Conservation (phyloP, 2,888 invertebrate genomes). For the Lymantria monacha region DNA sequence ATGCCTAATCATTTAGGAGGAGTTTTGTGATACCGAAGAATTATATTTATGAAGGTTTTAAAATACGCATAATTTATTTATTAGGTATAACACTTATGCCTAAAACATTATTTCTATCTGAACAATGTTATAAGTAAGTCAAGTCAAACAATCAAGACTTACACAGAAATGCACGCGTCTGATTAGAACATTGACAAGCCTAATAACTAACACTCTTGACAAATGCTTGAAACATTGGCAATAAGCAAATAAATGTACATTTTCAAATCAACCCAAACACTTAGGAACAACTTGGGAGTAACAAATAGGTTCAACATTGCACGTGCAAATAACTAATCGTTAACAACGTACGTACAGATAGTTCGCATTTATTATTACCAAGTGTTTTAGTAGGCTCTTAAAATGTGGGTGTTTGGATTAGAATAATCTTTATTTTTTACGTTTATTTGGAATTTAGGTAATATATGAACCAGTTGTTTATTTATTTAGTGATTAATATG, state of each 20-base stretch:
- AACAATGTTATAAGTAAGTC: background rate
- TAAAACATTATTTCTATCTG: too few species aligned
- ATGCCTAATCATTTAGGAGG: too few species aligned
- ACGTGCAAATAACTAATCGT: slow-evolving; percentile 70
- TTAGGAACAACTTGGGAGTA: slow-evolving; percentile 6
- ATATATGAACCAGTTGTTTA: slow-evolving; percentile 8
- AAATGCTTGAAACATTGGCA: slow-evolving; percentile 6
- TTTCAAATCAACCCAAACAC: slow-evolving; percentile 25
- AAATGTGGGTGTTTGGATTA: slow-evolving; percentile 44
- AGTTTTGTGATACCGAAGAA: too few species aligned
- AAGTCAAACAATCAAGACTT: background rate
- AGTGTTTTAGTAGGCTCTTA: slow-evolving; percentile 49
- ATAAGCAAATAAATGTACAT: slow-evolving; percentile 16
- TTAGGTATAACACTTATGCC: too few species aligned
- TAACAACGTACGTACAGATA: slow-evolving; percentile 54
- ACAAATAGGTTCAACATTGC: slow-evolving; percentile 34
- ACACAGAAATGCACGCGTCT: background rate
- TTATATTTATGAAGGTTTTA: too few species aligned
- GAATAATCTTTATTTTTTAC: slow-evolving; percentile 31
- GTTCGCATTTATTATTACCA: slow-evolving; percentile 56
- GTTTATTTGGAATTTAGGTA: slow-evolving; percentile 18
- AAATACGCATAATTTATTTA: too few species aligned
- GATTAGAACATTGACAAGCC: slow-evolving; percentile 8
- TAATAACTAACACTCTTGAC: slow-evolving; percentile 9
- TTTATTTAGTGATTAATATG: slow-evolving; percentile 1